Base-by-base conservation (phyloP, 2,113 vertebrate species). In the Paradoxurus hermaphroditus region DNA sequence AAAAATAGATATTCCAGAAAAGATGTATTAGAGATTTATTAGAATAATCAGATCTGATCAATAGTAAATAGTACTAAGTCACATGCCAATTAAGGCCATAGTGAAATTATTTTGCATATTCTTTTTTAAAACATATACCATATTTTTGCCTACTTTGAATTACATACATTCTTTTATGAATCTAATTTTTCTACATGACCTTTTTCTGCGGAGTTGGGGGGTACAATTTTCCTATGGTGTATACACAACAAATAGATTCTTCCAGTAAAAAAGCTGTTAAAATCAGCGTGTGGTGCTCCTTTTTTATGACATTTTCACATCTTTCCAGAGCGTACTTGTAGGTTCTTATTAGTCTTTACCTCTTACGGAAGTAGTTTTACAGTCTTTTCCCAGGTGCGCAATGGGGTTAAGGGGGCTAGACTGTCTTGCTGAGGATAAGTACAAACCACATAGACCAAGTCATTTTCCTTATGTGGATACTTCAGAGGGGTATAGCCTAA, bases 121-220 rank as follows among this genome's bases (percentile, higher is more conserved):
- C 12, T 27, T 34, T 85, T 85, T 16, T 4, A 83, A 84, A 41
- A 51, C 4, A 41, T 75, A 16, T 84, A 53, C 53, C 44, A 51
- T 68, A 65, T 95, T 92, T 96, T 94, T 95, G 36, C 83, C 86
- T 94, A 83, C 29, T 95, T 89, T 84, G 62, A 86, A 53, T 86
- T 89, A 16, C 92, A 72, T 97, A 65, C 25, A 75, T 94, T 75
- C 79, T 90, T 94, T 75, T 95, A 44, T 51, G 44, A 92, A 88
- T 77, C 92, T 92, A 31, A 79, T 96, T 93, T 96, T 97, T 94
- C 65, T 96, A 75, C 68, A 44, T 81, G 34, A 39, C 36, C 18
- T 96, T n/a, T 95, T 72, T 65, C 21, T 18, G 2, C 3, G 2
- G 21, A n/a, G 1, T 36, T 7, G 0, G 3, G 41, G 9, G 0